Evolutionary conservation across 1,140 invertebrate genomes (phyloP), one percentile per base, ranked within the genome.

Genomic region (Ips typographus): DNA sequence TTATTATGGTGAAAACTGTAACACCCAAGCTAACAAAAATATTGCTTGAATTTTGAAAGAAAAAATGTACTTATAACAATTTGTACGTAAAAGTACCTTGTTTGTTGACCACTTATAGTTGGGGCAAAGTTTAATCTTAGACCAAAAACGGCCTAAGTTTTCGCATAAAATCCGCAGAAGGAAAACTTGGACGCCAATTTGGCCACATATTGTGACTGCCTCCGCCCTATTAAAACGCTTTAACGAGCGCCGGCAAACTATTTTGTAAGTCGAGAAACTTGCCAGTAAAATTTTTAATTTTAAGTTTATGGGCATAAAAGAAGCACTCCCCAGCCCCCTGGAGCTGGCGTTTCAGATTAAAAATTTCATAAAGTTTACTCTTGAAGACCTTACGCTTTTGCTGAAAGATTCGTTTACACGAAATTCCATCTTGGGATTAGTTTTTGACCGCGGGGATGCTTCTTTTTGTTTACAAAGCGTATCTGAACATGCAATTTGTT

Each of bases 241-340:
- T 68, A 68, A 68, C 67, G 67, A 68, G 53, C 56, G 65, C 44
- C 57, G 40, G 44, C 38, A 60, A 68, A 68, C 65, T 68, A 68
- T 68, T 68, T 68, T 60, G 58, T 68, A 68, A 68, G 65, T 60
- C 44, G 65, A 51, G 57, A 44, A 68, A 62, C 47, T 68, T 63
- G 47, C 59, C 36, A 56, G 58, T 68, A 57, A 61, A 68, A 68
- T 62, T 68, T 68, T 68, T 68, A 68, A 68, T 68, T 68, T 68
- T 43, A 62, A 68, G 57, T 68, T 68, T 62, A 61, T 57, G 51
- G 53, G 44, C 43, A 53, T 60, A 68, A 68, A 68, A 37, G 65
- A 43, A 61, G 42, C 37, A 51, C 37, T 38, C 5, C 47, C 8
- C 39, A 47, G 42, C 36, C 38, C 7, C 47, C n/a, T n/a, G n/a